Evolutionary conservation across 2,113 vertebrate species (phyloP).

Genomic region (Thalassoma bifasciatum): DNA sequence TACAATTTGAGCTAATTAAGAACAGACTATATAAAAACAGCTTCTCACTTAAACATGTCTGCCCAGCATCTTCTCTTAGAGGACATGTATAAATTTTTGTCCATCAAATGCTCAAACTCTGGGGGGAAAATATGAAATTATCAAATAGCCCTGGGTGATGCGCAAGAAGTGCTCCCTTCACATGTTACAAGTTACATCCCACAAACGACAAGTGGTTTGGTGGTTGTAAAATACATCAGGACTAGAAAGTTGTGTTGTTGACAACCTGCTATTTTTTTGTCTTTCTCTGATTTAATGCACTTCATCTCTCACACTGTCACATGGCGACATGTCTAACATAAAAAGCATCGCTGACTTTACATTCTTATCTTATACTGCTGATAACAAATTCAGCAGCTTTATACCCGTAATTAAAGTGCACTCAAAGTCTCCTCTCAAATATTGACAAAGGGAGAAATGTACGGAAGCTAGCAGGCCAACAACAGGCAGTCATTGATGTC

Average conservation of each 20-base stretch:
- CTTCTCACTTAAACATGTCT: too few relatives aligned
- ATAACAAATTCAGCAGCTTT: too few relatives aligned
- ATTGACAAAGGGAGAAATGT: neutral
- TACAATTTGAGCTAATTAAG: neutral
- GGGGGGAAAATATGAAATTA: neutral
- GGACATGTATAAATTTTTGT: neutral
- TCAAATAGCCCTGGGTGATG: neutral
- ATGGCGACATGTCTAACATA: too few relatives aligned
- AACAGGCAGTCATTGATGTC: constrained; percentile 47
- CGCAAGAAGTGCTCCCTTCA: constrained; percentile 18
- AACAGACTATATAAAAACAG: neutral
- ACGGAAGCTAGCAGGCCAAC: neutral
- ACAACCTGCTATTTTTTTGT: neutral
- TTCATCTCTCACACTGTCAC: neutral
- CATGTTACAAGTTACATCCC: neutral
- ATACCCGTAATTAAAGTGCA: neutral
- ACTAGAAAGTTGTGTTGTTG: neutral
- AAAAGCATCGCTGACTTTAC: too few relatives aligned
- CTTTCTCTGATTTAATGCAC: neutral
- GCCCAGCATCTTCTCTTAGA: neutral
- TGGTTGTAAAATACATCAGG: neutral
- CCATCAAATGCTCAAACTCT: constrained; percentile 1
- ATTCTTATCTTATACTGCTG: too few relatives aligned
- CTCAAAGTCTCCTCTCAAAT: neutral
- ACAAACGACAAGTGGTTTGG: neutral